These are phyloP conservation scores for Calosoma granatense DNA, from an alignment of 1,140 invertebrate species.

Conservation along the genomic window DNA sequence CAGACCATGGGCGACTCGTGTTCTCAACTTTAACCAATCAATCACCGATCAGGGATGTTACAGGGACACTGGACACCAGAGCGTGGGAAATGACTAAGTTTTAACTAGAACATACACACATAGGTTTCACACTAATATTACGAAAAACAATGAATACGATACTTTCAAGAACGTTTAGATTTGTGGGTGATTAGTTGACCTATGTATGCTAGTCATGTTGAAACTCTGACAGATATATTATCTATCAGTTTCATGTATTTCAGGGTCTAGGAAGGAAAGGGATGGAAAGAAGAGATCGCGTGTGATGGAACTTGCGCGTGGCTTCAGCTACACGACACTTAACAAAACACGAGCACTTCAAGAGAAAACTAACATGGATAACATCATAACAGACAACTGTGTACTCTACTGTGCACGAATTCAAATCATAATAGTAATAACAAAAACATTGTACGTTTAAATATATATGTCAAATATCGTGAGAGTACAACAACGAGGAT, in stretches of 20 bases:
- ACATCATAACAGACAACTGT: conserved; percentile 3
- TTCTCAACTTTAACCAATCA: not conserved
- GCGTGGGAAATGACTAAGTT: not conserved
- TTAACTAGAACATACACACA: not conserved
- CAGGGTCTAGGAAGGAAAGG: too few species aligned
- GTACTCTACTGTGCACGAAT: conserved; percentile 8
- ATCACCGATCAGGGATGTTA: not conserved
- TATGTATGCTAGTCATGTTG: too few species aligned
- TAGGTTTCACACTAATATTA: too few species aligned
- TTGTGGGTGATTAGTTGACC: too few species aligned
- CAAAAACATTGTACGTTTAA: conserved; percentile 1
- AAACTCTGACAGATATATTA: too few species aligned
- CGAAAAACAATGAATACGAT: too few species aligned
- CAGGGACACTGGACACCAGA: too few species aligned
- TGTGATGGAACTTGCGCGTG: not conserved
- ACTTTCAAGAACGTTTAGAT: too few species aligned
- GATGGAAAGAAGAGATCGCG: too few species aligned
- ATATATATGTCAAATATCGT: conserved; percentile 4
- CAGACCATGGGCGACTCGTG: not conserved
- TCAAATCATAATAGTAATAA: not conserved
- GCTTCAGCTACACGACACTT: conserved; percentile 6
- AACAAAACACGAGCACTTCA: conserved; percentile 4
- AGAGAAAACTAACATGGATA: conserved; percentile 4
- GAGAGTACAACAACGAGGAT: conserved; percentile 5
- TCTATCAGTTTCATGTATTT: too few species aligned